A percentile compares a stretch with the other conserved stretches of the same genome.
phyloP scores from a whole-genome alignment of 2,797 vertebrate species.

The Halcyon leucocephala region DNA sequence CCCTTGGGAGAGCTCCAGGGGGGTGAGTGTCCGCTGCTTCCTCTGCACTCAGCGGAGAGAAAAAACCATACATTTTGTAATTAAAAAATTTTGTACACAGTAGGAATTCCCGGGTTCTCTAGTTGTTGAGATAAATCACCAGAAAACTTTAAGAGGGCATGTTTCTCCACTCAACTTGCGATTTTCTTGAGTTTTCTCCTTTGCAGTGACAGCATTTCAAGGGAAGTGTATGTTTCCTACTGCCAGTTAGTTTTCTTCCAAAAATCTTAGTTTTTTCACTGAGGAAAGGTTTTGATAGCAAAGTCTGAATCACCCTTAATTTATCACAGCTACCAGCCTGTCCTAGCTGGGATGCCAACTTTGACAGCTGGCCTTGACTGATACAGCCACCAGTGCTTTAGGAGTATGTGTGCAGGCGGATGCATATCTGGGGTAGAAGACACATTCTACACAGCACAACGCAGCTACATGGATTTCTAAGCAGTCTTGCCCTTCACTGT shows the following conservation, averaged over 20 bases:
- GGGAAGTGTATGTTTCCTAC: not conserved
- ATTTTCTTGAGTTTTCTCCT: not conserved
- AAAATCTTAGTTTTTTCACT: not conserved
- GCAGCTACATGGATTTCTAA: not conserved
- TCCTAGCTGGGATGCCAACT: not conserved
- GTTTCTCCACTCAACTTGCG: not conserved
- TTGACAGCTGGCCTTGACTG: not conserved
- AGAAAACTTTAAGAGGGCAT: not conserved
- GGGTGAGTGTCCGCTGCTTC: not conserved
- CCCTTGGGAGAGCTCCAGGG: not conserved
- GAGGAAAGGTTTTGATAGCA: not conserved
- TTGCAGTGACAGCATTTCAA: not conserved
- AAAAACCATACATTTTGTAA: not conserved
- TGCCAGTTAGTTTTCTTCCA: not conserved
- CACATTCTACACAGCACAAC: not conserved
- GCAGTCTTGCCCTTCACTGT: not conserved
- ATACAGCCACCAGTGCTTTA: not conserved
- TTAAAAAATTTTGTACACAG: not conserved
- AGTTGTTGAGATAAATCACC: rapidly evolving
- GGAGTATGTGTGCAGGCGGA: not conserved
- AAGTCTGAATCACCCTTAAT: not conserved
- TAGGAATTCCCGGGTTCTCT: not conserved
- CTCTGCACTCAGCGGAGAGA: not conserved
- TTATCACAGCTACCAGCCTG: not conserved
- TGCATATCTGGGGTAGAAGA: not conserved